A percentile compares a stretch with the other conserved stretches of the same genome.
Evolutionary conservation across 2,888 invertebrate species (phyloP).

Genomic region (Phymatocera aterrima): DNA sequence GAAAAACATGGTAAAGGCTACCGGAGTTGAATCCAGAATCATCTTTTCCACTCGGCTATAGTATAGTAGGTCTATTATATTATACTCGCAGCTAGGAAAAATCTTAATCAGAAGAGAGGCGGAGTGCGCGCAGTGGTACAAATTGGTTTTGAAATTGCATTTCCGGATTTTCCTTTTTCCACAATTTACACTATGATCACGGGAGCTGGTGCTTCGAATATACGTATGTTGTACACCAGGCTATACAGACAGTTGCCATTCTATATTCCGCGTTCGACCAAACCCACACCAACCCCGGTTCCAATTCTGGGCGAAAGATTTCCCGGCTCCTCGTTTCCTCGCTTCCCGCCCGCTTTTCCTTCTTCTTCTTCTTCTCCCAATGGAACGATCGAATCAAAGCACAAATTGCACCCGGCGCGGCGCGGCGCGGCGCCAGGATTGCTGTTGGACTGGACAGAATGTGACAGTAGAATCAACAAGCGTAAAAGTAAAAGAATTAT

Average conservation of each 20-base stretch:
- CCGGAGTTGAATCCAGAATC: too few species aligned
- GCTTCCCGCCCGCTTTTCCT: neutral
- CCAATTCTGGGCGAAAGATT: constrained; percentile 30
- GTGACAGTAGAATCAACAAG: neutral
- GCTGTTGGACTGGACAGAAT: neutral
- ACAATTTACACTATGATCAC: neutral
- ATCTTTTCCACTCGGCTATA: too few species aligned
- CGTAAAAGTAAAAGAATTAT: neutral
- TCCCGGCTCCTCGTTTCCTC: neutral
- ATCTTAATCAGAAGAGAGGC: constrained; percentile 32
- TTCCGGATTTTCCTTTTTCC: constrained; percentile 23
- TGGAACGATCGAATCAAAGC: constrained; percentile 29
- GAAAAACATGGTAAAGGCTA: too few species aligned
- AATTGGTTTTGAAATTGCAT: constrained; percentile 43
- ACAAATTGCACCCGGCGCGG: neutral
- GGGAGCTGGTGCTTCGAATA: neutral
- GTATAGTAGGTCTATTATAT: too few species aligned
- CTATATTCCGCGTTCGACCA: constrained; percentile 18
- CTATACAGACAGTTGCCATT: constrained; percentile 2
- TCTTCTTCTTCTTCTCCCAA: too few species aligned
- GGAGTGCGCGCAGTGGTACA: constrained; percentile 29
- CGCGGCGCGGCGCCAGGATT: too few species aligned
- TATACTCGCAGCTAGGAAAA: constrained; percentile 4
- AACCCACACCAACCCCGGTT: neutral
- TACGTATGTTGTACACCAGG: neutral